Evolutionary conservation across 2,888 invertebrate genomes (phyloP).

Genomic region (Acholoe squamosa): DNA sequence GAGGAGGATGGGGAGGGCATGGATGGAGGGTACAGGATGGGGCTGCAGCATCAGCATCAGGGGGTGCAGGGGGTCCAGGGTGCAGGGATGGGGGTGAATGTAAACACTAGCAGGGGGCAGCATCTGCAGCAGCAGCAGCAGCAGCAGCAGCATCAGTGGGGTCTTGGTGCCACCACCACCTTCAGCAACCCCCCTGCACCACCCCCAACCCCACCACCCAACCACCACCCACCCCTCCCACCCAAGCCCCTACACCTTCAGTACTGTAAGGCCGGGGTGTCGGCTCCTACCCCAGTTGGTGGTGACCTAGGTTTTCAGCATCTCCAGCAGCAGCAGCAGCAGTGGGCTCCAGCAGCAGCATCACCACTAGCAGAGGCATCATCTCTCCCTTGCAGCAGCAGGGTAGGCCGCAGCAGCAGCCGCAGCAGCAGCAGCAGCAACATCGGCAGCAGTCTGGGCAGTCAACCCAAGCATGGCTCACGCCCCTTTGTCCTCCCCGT

Average conservation of each 20-base stretch:
- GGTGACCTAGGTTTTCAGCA: neutral
- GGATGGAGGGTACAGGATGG: neutral
- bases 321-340: conserved; percentile 18
- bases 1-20: neutral
- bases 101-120: neutral
- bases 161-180: neutral
- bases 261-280: conserved; percentile 26
- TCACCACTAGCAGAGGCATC: no score
- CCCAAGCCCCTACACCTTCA: neutral
- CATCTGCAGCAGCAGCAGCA: neutral
- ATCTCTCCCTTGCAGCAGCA: neutral
- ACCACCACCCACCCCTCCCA: neutral
- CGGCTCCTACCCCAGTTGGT: neutral
- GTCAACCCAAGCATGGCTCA: conserved; percentile 47
- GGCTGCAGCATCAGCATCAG: no score
- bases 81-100: neutral
- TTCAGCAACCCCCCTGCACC: neutral
- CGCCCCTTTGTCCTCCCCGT: conserved; percentile 55
- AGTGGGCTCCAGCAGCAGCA: neutral
- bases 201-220: no score
- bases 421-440: neutral
- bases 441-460: neutral
- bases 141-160: neutral
- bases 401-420: neutral
- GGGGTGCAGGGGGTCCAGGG: neutral